Percentiles rank a stretch among this genome's conserved stretches.
These are phyloP conservation scores for Amniataba percoides DNA, from an alignment of 2,797 vertebrate genomes.

Conservation along the genomic window DNA sequence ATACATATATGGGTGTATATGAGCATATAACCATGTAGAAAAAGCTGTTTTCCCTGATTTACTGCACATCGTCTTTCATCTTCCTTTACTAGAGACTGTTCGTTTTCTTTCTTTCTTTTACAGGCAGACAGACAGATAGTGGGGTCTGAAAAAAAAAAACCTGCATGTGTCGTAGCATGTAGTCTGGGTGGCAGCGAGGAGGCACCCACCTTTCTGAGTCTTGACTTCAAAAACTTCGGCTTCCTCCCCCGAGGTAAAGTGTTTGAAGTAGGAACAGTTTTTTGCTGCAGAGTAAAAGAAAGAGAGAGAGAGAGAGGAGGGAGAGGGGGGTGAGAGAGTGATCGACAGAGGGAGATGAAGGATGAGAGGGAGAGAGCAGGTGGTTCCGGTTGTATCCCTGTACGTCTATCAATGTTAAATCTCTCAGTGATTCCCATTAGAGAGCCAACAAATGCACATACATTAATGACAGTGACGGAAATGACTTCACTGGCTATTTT, in stretches of 20 bases:
- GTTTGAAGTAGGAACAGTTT: constrained; percentile 98
- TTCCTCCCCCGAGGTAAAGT: constrained; percentile 95
- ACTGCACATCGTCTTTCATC: background rate
- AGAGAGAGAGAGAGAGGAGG: constrained; percentile 1
- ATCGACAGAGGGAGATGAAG: background rate
- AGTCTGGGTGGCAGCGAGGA: constrained; percentile 12
- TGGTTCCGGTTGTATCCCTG: constrained; percentile 38
- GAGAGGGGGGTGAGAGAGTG: constrained; percentile 10
- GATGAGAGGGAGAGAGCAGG: constrained; percentile 27
- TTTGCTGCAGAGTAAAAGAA: constrained; percentile 81
- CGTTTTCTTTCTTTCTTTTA: background rate
- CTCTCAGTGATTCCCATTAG: constrained; percentile 1
- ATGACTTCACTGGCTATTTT: too few relatives aligned
- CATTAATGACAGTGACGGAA: too few relatives aligned
- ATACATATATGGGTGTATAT: background rate
- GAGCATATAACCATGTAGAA: background rate
- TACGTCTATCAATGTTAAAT: constrained; percentile 28
- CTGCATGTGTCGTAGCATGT: background rate
- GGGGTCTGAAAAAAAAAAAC: background rate
- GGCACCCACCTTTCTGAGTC: constrained; percentile 94
- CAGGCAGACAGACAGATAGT: background rate
- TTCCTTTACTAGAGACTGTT: background rate
- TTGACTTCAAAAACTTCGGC: constrained; percentile 96
- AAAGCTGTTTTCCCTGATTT: background rate
- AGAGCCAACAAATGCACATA: background rate